Percentiles rank a stretch among this genome's conserved stretches.
Conservation (phyloP, 2,888 invertebrate genomes). For the Acanthococcus lagerstroemiae region DNA sequence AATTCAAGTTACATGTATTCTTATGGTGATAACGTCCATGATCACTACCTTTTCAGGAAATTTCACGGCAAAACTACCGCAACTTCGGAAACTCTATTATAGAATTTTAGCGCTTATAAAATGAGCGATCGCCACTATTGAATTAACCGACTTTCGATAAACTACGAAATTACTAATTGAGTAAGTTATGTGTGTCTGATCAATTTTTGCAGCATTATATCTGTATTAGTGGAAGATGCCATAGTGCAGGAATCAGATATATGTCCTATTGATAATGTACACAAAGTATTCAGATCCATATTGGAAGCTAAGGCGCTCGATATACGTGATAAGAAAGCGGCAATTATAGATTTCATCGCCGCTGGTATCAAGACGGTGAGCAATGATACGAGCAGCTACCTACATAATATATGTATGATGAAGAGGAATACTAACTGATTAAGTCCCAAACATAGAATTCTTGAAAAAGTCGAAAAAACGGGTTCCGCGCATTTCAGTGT, state of each 20-base stretch:
- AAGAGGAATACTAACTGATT: too few relatives aligned
- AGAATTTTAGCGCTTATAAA: too few relatives aligned
- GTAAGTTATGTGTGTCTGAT: constrained; percentile 6
- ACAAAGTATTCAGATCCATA: constrained; percentile 65
- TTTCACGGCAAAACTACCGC: too few relatives aligned
- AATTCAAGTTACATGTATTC: too few relatives aligned
- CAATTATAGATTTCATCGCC: constrained; percentile 75
- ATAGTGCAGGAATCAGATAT: constrained; percentile 49
- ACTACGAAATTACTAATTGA: constrained; percentile 8
- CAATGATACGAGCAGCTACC: too few relatives aligned
- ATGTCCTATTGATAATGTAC: constrained; percentile 50
- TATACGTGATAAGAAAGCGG: constrained; percentile 69
- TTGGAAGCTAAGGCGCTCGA: constrained; percentile 61
- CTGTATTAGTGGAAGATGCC: constrained; percentile 64
- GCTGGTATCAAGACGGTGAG: constrained; percentile 76
- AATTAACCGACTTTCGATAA: not conserved
- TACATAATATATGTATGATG: too few relatives aligned
- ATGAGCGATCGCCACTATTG: constrained; percentile 18
- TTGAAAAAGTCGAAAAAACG: too few relatives aligned
- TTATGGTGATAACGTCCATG: too few relatives aligned
- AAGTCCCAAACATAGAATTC: too few relatives aligned
- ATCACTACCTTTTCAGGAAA: too few relatives aligned
- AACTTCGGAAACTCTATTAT: too few relatives aligned
- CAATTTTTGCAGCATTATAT: constrained; percentile 56
- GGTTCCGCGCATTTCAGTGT: too few relatives aligned